phyloP scores from a whole-genome alignment of 2,797 vertebrate species.

The Eleutherodactylus coqui region DNA sequence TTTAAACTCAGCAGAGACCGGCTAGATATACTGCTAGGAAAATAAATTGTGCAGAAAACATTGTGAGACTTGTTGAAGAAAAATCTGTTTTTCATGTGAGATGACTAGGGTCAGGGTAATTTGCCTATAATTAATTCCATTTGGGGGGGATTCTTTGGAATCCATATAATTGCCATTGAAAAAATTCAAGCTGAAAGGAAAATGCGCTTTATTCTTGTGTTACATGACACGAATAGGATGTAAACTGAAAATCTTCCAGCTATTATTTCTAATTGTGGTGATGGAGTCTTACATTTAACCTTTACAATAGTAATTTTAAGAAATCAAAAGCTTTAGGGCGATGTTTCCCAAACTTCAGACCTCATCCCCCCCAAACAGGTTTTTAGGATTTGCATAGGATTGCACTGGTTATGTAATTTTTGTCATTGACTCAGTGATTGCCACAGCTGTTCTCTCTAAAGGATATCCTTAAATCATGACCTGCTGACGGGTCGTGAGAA shows the following conservation, averaged over 20 bases:
- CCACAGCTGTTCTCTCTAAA: no score
- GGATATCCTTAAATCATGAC: no score
- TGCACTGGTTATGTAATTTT: no score
- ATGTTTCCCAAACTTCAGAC: no score
- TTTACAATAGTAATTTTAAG: not conserved
- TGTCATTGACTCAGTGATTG: no score
- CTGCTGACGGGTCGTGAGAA: no score
- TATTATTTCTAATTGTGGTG: not conserved
- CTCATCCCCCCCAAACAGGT: no score
- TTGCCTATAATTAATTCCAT: not conserved
- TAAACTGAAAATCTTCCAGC: not conserved
- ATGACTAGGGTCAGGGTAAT: not conserved
- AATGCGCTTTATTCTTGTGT: not conserved
- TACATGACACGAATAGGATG: not conserved
- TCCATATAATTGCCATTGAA: not conserved
- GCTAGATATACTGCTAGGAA: conserved; percentile 76
- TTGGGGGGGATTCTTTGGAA: not conserved
- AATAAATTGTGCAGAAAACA: conserved; percentile 74
- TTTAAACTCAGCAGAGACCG: conserved; percentile 77
- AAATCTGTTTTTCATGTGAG: conserved; percentile 45
- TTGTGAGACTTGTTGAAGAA: conserved; percentile 74
- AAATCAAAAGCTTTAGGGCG: not conserved
- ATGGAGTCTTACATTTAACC: not conserved
- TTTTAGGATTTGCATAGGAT: no score
- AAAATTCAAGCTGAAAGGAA: not conserved